phyloP scores from a whole-genome alignment of 2,113 vertebrate species.

The Colossoma macropomum region DNA sequence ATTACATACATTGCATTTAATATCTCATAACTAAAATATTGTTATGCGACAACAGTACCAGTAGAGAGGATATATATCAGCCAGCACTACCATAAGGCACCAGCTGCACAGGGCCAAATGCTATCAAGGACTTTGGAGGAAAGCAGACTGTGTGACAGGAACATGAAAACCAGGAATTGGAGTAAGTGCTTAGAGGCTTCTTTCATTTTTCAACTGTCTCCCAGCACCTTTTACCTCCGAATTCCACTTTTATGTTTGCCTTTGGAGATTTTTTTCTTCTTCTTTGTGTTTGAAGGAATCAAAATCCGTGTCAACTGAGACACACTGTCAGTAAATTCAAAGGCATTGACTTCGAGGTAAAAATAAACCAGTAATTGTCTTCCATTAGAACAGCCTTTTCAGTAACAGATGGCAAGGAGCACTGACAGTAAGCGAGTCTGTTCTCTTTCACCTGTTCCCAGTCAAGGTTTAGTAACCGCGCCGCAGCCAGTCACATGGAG shows the following conservation, averaged over 20 bases:
- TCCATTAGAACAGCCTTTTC: constrained; percentile 44
- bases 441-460: constrained; percentile 57
- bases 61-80: background rate
- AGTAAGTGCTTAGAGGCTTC: background rate
- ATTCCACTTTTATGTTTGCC: background rate
- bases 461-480: constrained; percentile 51
- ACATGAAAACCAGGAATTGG: background rate
- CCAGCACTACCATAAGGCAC: background rate
- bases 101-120: background rate
- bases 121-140: background rate
- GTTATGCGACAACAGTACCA: background rate
- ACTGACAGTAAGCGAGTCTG: constrained; percentile 37
- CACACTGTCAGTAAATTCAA: constrained; percentile 12
- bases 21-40: background rate
- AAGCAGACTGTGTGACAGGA: background rate
- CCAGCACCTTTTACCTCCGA: background rate
- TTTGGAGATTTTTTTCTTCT: background rate
- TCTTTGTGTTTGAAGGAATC: constrained; percentile 13
- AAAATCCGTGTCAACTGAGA: constrained; percentile 3
- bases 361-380: constrained; percentile 41
- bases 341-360: constrained; percentile 23
- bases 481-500: constrained; percentile 44
- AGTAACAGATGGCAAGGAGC: constrained; percentile 52
- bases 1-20: too few relatives aligned
- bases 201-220: constrained; percentile 11